Base-by-base conservation (phyloP, 2,113 vertebrate species). In the Boleophthalmus pectinirostris region DNA sequence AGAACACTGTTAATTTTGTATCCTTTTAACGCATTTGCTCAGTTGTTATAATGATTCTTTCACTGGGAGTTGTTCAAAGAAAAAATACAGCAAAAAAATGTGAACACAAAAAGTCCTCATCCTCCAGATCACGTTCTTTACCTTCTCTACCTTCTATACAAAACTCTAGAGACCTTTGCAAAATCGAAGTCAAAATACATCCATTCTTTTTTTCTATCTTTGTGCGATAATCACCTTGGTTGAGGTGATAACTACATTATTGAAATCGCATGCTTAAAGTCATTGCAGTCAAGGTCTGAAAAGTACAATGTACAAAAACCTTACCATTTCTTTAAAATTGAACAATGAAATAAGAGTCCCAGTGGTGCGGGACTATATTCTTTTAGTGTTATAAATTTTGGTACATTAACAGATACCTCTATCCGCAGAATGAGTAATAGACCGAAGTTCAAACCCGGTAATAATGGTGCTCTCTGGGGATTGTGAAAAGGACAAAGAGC, bases 401-500 rank as follows among this genome's bases (percentile, higher is more conserved):
- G 77, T 43, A 54, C 72, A 73, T 75, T 78, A 80, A 83, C 66
- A 67, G 67, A 82, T 79, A 85, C 35, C 67, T 81, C 72, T 72
- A 75, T 80, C 73, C 71, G 57, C 43, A 70, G 68, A 80, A 84
- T 76, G 70, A 56, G 69, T 77, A 81, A 79, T 71, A 74, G 69
- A 65, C 46, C 68, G 70, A 81, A 73, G 57, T 65, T 53, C 20
- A 75, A 73, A 56, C 72, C 85, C 45, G 82, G 45, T 81, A 83
- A 90, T 88, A 76, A 83, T 20, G 78, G 12, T 68, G 82, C 73
- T 81, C 89, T 79, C 70, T 63, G 54, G 85, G 81, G 81, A 85
- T 76, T 66, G 43, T 33, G 69, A 76, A 71, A 76, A 78, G 78
- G 74, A 81, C 73, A 71, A 51, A 74, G 80, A 69, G 56, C 77